Conservation (phyloP, 1,140 invertebrate species). For the Protaetia brevitarsis region DNA sequence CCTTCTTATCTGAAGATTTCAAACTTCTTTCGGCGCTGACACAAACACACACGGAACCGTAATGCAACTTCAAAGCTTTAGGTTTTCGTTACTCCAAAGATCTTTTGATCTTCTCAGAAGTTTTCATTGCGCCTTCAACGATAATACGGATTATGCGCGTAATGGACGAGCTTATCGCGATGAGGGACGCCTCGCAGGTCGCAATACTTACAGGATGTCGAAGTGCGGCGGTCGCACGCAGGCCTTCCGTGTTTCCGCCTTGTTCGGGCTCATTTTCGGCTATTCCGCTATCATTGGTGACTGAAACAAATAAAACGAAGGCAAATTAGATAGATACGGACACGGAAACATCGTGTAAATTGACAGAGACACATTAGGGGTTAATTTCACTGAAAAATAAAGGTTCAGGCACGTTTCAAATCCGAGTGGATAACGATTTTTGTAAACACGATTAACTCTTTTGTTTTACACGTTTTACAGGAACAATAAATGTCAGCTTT, state of each 20-base stretch:
- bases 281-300: neutral
- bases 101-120: neutral
- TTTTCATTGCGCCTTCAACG: neutral
- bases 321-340: neutral
- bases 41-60: too few species aligned
- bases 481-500: too few species aligned
- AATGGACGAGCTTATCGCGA: neutral
- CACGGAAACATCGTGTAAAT: neutral
- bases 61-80: too few species aligned
- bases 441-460: too few species aligned
- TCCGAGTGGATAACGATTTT: too few species aligned
- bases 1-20: too few species aligned
- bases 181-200: neutral
- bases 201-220: slow-evolving; percentile 44
- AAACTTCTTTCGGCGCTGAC: too few species aligned
- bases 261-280: slow-evolving; percentile 37
- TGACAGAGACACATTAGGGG: neutral
- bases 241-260: slow-evolving; percentile 36
- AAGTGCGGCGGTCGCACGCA: slow-evolving; percentile 46
- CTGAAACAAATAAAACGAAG: slow-evolving; percentile 1
- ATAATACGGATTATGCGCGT: slow-evolving; percentile 6
- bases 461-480: too few species aligned
- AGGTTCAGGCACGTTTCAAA: too few species aligned
- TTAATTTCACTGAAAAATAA: neutral
- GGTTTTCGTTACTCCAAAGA: slow-evolving; percentile 1